Conservation (phyloP, 2,797 vertebrate genomes). For the Acridotheres tristis region DNA sequence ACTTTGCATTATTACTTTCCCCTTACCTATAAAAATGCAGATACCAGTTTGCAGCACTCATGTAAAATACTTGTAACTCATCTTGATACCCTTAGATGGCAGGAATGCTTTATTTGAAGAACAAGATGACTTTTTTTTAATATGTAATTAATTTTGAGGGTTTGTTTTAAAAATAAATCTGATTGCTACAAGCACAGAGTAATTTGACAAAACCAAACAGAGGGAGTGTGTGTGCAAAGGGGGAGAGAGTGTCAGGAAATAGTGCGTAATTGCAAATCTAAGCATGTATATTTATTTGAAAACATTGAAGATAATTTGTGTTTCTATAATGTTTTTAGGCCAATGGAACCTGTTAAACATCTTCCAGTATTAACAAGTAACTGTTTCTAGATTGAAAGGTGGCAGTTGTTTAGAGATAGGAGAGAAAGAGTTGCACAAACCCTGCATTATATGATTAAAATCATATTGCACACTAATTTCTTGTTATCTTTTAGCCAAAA, state of each 20-base stretch:
- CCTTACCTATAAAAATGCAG: neutral
- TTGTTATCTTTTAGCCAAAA: neutral
- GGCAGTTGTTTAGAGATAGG: neutral
- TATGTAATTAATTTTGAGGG: neutral
- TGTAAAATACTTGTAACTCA: neutral
- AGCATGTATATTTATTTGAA: neutral
- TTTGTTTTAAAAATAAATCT: neutral
- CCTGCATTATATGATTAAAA: neutral
- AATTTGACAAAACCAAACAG: neutral
- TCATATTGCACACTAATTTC: neutral
- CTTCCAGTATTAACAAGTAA: neutral
- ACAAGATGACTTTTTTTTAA: neutral
- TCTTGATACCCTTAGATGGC: neutral
- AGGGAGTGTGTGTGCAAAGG: neutral
- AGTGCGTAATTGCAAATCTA: neutral
- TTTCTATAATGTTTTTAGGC: neutral
- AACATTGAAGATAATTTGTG: neutral
- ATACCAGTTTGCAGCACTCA: neutral
- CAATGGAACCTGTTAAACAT: neutral
- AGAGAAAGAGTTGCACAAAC: neutral
- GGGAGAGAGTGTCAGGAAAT: neutral
- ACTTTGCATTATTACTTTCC: neutral
- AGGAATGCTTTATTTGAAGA: neutral
- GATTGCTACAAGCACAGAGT: neutral
- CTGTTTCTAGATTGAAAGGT: neutral